phyloP scores from a whole-genome alignment of 2,797 vertebrate genomes.

The Gymnocypris eckloni region DNA sequence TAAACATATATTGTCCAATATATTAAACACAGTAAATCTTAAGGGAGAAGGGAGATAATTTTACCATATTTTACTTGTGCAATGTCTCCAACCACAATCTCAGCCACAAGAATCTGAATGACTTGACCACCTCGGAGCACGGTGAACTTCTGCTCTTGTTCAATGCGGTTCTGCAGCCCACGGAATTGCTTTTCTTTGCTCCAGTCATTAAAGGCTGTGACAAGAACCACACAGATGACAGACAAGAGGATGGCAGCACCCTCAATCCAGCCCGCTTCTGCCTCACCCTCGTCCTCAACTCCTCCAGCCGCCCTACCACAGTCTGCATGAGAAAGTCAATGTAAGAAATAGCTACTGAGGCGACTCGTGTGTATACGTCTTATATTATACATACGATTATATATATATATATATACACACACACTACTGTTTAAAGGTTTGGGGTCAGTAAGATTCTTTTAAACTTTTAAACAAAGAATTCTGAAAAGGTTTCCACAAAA shows the following conservation, averaged over 20 bases:
- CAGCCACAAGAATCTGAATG: conserved; percentile 89
- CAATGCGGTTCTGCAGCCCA: conserved; percentile 95
- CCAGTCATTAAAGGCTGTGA: conserved; percentile 99
- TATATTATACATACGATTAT: background rate
- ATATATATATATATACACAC: background rate
- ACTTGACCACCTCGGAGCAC: conserved; percentile 89
- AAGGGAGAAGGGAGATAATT: background rate
- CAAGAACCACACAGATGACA: conserved; percentile 94
- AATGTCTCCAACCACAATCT: conserved; percentile 94
- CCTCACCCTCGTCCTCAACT: conserved; percentile 87
- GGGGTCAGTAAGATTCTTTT: no score
- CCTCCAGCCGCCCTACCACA: conserved; percentile 84
- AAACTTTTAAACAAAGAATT: background rate
- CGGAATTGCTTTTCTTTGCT: conserved; percentile 99
- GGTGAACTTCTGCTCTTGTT: conserved; percentile 95
- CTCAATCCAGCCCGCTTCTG: conserved; percentile 96
- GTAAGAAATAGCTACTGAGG: conserved; percentile 3
- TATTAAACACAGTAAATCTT: background rate
- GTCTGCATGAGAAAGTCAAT: conserved; percentile 72
- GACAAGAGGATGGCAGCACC: conserved; percentile 96
- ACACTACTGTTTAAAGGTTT: background rate
- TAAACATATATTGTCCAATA: background rate
- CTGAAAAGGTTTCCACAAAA: background rate
- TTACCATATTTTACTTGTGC: conserved; percentile 96
- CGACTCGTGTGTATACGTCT: background rate